Evolutionary conservation across 1,140 invertebrate species (phyloP).

Genomic region (Listronotus oregonensis): DNA sequence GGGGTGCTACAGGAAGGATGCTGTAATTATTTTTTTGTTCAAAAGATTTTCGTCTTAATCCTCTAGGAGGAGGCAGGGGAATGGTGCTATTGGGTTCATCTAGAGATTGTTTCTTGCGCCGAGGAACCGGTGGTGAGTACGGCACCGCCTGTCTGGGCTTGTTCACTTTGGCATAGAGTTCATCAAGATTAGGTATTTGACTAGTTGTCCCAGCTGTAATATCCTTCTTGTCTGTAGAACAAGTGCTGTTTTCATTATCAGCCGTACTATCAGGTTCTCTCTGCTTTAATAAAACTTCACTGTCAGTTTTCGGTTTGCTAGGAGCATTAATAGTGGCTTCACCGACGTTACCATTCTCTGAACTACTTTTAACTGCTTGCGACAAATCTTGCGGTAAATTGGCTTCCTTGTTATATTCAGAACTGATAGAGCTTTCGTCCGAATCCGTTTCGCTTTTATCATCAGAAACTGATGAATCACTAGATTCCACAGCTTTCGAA

Average conservation of each 20-base stretch:
- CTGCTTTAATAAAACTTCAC: too few species aligned
- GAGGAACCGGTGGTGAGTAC: slow-evolving; percentile 32
- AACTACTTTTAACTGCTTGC: slow-evolving; percentile 9
- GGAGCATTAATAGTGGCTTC: background rate
- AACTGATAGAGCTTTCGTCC: slow-evolving; percentile 17
- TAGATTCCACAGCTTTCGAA: slow-evolving; percentile 33
- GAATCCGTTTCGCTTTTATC: background rate
- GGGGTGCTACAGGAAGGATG: slow-evolving; percentile 35
- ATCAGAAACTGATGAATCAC: slow-evolving; percentile 20
- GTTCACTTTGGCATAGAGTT: slow-evolving; percentile 40
- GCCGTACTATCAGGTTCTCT: background rate
- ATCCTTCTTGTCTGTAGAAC: background rate
- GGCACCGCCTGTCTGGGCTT: slow-evolving; percentile 29
- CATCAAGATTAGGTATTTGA: slow-evolving; percentile 7
- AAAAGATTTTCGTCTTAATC: slow-evolving; percentile 37
- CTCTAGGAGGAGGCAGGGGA: slow-evolving; percentile 34
- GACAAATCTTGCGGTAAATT: slow-evolving; percentile 13
- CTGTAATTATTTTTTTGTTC: slow-evolving; percentile 27
- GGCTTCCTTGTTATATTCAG: slow-evolving; percentile 12
- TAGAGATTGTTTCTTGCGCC: slow-evolving; percentile 32
- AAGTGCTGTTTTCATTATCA: background rate
- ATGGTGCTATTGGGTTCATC: slow-evolving; percentile 4
- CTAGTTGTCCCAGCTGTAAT: background rate
- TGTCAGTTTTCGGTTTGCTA: too few species aligned
- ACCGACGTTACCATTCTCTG: background rate